A percentile compares a stretch with the other conserved stretches of the same genome.
Conservation (phyloP, 2,797 vertebrate species). For the Bryconaethiops microstoma region DNA sequence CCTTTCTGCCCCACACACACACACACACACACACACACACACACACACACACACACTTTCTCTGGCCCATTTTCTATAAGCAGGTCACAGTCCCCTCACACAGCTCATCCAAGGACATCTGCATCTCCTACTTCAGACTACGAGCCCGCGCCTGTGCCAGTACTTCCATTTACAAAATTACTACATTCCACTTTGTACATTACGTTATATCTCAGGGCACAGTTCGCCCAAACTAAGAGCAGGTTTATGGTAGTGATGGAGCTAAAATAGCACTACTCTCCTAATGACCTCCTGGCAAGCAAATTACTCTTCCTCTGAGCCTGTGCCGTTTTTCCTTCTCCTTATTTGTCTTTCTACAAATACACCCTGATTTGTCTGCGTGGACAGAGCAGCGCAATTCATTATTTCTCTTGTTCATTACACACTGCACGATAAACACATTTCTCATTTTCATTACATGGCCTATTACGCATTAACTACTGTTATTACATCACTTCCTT, state of each 20-base stretch:
- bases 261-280: conserved; percentile 46
- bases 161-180: conserved; percentile 79
- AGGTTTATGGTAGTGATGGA: conserved; percentile 44
- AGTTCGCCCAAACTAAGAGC: conserved; percentile 47
- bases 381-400: neutral
- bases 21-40: neutral
- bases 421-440: neutral
- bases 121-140: conserved; percentile 47
- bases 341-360: neutral
- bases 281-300: conserved; percentile 48
- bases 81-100: conserved; percentile 61
- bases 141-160: conserved; percentile 62
- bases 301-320: conserved; percentile 42
- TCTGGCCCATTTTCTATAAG: conserved; percentile 35
- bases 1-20: conserved; percentile 25
- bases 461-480: no score
- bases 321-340: conserved; percentile 2
- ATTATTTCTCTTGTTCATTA: neutral
- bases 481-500: neutral
- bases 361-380: neutral
- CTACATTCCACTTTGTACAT: conserved; percentile 62
- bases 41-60: conserved; percentile 33
- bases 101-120: conserved; percentile 67
- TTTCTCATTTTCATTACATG: neutral
- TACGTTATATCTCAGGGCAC: conserved; percentile 61